Conservation (phyloP, 2,888 invertebrate species). For the Abscondita cerata region DNA sequence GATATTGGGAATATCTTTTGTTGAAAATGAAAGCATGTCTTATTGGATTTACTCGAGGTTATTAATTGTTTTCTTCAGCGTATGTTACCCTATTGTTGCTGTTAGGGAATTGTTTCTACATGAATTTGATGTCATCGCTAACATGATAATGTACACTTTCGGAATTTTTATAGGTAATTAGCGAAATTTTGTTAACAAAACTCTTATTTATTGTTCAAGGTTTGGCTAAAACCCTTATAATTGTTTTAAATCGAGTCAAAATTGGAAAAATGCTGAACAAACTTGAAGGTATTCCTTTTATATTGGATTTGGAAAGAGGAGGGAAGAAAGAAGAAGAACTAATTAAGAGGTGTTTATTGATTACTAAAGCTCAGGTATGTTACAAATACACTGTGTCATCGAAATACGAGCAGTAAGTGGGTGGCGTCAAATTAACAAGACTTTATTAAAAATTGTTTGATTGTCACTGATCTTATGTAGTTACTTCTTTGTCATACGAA, state of each 20-base stretch:
- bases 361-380: slow-evolving; percentile 13
- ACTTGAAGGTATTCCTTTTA: slow-evolving; percentile 13
- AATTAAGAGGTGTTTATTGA: slow-evolving; percentile 5
- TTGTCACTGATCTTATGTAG: no score
- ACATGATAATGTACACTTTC: slow-evolving; percentile 16
- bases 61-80: slow-evolving; percentile 3
- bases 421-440: no score
- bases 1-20: background rate
- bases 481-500: no score
- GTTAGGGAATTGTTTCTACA: slow-evolving; percentile 20
- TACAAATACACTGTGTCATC: no score
- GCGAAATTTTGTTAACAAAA: background rate
- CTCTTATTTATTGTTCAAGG: background rate
- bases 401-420: no score
- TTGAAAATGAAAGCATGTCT: slow-evolving; percentile 2
- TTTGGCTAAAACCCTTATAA: background rate
- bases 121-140: slow-evolving; percentile 23
- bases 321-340: slow-evolving; percentile 16
- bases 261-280: slow-evolving; percentile 7
- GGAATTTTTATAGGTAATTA: slow-evolving; percentile 17
- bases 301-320: slow-evolving; percentile 6
- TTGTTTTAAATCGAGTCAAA: background rate
- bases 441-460: no score
- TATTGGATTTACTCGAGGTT: slow-evolving; percentile 10
- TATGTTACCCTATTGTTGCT: slow-evolving; percentile 13